Conservation (phyloP, 2,888 invertebrate species). For the Cyaniris semiargus region DNA sequence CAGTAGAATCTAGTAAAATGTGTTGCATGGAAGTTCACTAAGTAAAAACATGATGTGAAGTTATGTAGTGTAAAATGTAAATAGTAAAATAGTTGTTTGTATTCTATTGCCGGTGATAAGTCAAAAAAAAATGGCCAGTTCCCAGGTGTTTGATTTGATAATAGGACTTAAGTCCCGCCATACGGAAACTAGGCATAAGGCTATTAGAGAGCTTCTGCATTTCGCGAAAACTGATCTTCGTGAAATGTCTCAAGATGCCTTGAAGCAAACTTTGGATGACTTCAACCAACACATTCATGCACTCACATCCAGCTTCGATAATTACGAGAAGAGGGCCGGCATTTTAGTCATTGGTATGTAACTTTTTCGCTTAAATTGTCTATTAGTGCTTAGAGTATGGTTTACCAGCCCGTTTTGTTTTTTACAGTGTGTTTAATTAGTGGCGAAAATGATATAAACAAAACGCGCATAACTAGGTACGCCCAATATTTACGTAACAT, state of each 20-base stretch:
- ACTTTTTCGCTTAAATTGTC: not conserved
- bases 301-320: slow-evolving; percentile 95
- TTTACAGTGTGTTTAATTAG: slow-evolving; percentile 93
- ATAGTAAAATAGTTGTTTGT: slow-evolving; percentile 17
- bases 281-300: slow-evolving; percentile 97
- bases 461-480: slow-evolving; percentile 92
- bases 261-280: slow-evolving; percentile 93
- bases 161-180: slow-evolving; percentile 92
- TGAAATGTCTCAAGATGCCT: slow-evolving; percentile 92
- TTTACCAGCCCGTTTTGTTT: slow-evolving; percentile 32
- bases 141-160: slow-evolving; percentile 85
- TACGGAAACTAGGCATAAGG: slow-evolving; percentile 90
- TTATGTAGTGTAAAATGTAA: not conserved
- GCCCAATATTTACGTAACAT: slow-evolving; percentile 94
- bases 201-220: slow-evolving; percentile 92
- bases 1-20: not conserved
- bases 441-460: slow-evolving; percentile 94
- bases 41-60: slow-evolving; percentile 13
- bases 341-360: slow-evolving; percentile 92
- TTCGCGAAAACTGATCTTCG: slow-evolving; percentile 94
- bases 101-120: slow-evolving; percentile 17
- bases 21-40: not conserved
- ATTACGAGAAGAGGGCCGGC: slow-evolving; percentile 96
- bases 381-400: not conserved
- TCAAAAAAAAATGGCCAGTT: slow-evolving; percentile 37